phyloP scores from a whole-genome alignment of 1,140 invertebrate genomes.

The Conus ventricosus region DNA sequence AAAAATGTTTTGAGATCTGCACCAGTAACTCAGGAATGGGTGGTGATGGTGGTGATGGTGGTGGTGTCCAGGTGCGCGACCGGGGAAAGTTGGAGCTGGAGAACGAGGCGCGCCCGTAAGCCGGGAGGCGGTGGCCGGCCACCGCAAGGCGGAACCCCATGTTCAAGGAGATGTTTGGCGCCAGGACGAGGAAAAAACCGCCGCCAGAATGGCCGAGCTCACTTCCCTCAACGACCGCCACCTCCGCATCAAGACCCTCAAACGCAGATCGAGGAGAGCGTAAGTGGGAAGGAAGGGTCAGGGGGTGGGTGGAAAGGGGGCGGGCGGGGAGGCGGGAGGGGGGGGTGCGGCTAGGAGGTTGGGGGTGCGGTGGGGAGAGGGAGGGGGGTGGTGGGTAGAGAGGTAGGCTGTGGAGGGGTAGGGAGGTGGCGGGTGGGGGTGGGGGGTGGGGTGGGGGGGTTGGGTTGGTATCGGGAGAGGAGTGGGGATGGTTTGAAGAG shows the following conservation, averaged over 20 bases:
- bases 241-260: slow-evolving; percentile 72
- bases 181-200: slow-evolving; percentile 66
- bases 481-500: too few species aligned
- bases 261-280: slow-evolving; percentile 64
- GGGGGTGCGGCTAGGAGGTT: too few species aligned
- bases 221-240: slow-evolving; percentile 67
- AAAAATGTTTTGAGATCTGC: too few species aligned
- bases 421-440: too few species aligned
- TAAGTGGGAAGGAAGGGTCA: not conserved
- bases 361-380: too few species aligned
- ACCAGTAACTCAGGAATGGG: too few species aligned
- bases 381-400: too few species aligned
- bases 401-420: too few species aligned
- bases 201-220: slow-evolving; percentile 64
- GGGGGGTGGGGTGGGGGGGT: too few species aligned
- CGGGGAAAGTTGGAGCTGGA: slow-evolving; percentile 72
- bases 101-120: slow-evolving; percentile 68
- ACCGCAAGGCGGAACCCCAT: slow-evolving; percentile 71
- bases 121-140: slow-evolving; percentile 65
- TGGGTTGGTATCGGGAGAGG: too few species aligned
- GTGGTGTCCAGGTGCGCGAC: slow-evolving; percentile 67
- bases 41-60: too few species aligned
- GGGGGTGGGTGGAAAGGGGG: not conserved
- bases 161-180: slow-evolving; percentile 67
- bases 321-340: too few species aligned